Conservation (phyloP, 2,797 vertebrate genomes). For the Halcyon badia region DNA sequence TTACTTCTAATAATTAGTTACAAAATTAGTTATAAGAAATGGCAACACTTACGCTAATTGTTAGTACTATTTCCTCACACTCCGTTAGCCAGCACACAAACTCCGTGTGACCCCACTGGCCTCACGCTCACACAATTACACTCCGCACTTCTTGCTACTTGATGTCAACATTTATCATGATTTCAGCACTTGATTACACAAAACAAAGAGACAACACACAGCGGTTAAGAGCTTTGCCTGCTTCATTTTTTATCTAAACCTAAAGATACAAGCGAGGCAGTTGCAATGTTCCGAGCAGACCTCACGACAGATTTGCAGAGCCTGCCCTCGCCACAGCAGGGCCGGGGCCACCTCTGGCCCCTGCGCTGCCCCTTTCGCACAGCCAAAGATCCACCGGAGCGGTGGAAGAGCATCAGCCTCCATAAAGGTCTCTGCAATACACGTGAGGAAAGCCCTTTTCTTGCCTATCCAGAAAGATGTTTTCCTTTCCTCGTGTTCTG, state of each 20-base stretch:
- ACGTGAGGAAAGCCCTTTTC: background rate
- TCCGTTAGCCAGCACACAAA: background rate
- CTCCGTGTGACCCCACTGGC: background rate
- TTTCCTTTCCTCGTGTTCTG: background rate
- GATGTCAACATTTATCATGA: conserved; percentile 41
- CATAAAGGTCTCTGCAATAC: background rate
- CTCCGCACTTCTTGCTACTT: conserved; percentile 7
- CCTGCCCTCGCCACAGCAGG: accelerated
- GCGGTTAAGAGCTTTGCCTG: background rate
- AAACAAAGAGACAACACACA: conserved; percentile 43
- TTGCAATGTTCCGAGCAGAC: background rate
- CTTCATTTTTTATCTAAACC: background rate
- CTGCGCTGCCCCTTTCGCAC: background rate
- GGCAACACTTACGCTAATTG: conserved; percentile 41
- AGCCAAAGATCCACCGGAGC: background rate
- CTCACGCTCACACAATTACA: background rate
- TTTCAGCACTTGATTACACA: conserved; percentile 51
- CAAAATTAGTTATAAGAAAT: conserved; percentile 64
- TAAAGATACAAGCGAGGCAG: background rate
- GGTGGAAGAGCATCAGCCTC: background rate
- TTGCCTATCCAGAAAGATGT: background rate
- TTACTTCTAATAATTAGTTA: conserved; percentile 57
- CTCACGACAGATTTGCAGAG: background rate
- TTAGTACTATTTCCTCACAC: background rate
- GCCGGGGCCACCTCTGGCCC: background rate